Percentiles rank a stretch among this genome's conserved stretches.
Evolutionary conservation across 2,888 invertebrate species (phyloP).

Genomic region (Litoditis marina): DNA sequence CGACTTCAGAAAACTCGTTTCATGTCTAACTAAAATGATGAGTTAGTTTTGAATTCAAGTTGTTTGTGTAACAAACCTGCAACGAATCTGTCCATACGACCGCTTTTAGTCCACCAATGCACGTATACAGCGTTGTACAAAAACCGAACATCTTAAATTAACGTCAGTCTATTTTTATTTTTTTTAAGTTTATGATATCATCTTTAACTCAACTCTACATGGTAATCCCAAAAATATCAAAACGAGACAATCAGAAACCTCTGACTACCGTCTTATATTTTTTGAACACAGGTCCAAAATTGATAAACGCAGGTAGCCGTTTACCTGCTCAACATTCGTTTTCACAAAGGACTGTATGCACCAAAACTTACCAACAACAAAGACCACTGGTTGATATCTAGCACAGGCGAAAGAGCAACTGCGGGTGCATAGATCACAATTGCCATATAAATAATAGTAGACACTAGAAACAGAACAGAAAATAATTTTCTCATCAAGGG

Average conservation of each 20-base stretch:
- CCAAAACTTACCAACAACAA: conserved; percentile 36
- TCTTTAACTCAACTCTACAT: too few species aligned
- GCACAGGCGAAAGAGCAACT: conserved; percentile 48
- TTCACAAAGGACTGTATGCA: too few species aligned
- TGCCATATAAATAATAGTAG: conserved; percentile 50
- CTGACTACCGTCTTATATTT: too few species aligned
- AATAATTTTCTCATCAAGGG: conserved; percentile 42
- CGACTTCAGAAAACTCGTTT: too few species aligned
- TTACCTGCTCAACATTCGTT: too few species aligned
- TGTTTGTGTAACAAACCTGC: conserved; percentile 18
- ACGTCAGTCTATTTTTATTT: too few species aligned
- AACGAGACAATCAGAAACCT: too few species aligned
- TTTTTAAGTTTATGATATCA: too few species aligned
- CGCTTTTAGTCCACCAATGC: conserved; percentile 51
- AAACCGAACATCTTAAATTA: conserved; percentile 46
- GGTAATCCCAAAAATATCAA: too few species aligned
- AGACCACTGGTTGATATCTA: conserved; percentile 39
- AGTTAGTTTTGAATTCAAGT: neutral
- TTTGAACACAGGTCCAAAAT: too few species aligned
- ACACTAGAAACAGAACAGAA: conserved; percentile 45
- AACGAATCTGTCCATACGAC: conserved; percentile 54
- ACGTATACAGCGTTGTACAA: conserved; percentile 48
- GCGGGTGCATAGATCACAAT: conserved; percentile 54
- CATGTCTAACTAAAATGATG: too few species aligned
- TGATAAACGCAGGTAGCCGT: too few species aligned